Evolutionary conservation across 2,888 invertebrate genomes (phyloP).

Genomic region (Microplitis manilae): DNA sequence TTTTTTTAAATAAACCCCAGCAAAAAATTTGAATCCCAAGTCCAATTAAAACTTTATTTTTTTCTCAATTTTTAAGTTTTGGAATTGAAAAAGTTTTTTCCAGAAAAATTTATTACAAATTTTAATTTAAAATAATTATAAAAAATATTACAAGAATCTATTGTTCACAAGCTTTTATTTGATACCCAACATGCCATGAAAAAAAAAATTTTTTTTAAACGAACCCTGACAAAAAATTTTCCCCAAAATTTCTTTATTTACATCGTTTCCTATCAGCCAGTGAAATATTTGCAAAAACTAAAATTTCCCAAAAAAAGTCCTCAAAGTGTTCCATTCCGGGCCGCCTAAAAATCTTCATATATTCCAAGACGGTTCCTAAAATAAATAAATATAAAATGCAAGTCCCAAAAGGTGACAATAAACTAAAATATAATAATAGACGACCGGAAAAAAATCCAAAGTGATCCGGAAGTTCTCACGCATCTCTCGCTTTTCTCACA

Average conservation of each 20-base stretch:
- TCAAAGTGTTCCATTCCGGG: too few species aligned
- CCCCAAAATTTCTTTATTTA: too few species aligned
- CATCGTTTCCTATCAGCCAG: too few species aligned
- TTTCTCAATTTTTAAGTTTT: background rate
- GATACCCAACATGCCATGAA: background rate
- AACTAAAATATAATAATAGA: slow-evolving; percentile 70
- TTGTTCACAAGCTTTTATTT: background rate
- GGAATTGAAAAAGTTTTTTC: background rate
- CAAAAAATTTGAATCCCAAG: too few species aligned
- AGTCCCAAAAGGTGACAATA: slow-evolving; percentile 45
- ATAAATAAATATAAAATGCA: slow-evolving; percentile 29
- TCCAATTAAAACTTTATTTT: background rate
- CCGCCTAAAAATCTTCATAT: too few species aligned
- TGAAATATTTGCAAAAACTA: too few species aligned
- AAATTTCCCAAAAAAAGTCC: too few species aligned
- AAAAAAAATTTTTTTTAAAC: background rate
- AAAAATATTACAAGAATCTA: background rate
- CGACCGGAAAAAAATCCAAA: slow-evolving; percentile 68
- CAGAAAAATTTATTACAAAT: too few species aligned
- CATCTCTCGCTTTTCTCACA: slow-evolving; percentile 70
- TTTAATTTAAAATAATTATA: background rate
- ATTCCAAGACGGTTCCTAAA: background rate
- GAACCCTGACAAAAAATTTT: too few species aligned
- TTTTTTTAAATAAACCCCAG: too few species aligned
- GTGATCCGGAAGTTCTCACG: slow-evolving; percentile 72